Percentiles rank a stretch among this genome's conserved stretches.
phyloP scores from a whole-genome alignment of 2,797 vertebrate genomes.

The Synaphobranchus kaupii region DNA sequence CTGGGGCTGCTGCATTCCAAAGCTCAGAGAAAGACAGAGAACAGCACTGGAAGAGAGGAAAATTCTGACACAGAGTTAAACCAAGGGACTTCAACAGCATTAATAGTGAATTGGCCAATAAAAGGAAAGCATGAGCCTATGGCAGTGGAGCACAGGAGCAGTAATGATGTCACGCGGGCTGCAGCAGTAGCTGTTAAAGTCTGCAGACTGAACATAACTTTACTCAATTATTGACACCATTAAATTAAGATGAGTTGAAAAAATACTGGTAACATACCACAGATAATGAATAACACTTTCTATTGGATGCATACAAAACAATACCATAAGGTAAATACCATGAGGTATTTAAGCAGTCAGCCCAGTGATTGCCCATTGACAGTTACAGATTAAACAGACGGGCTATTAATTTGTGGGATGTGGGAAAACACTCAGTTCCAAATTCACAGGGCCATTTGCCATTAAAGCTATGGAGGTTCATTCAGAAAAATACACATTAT shows the following conservation, averaged over 20 bases:
- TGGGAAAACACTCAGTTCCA: neutral
- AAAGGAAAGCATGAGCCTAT: neutral
- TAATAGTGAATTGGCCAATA: neutral
- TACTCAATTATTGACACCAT: neutral
- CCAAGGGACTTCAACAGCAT: neutral
- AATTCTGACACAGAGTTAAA: neutral
- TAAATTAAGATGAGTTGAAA: neutral
- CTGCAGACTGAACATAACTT: neutral
- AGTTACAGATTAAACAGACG: slow-evolving; percentile 1
- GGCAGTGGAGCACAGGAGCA: neutral
- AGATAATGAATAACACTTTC: neutral
- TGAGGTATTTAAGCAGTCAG: neutral
- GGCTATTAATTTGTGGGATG: neutral
- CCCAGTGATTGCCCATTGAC: neutral
- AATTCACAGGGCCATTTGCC: neutral
- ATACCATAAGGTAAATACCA: neutral
- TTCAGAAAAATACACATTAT: neutral
- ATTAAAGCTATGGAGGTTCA: neutral
- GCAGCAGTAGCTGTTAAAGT: neutral
- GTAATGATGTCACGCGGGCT: neutral
- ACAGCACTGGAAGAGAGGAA: neutral
- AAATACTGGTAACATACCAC: neutral
- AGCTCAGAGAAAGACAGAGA: neutral
- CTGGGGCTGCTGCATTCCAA: neutral
- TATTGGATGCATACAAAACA: neutral